Conservation (phyloP, 2,888 invertebrate genomes). For the Seladonia tumulorum region DNA sequence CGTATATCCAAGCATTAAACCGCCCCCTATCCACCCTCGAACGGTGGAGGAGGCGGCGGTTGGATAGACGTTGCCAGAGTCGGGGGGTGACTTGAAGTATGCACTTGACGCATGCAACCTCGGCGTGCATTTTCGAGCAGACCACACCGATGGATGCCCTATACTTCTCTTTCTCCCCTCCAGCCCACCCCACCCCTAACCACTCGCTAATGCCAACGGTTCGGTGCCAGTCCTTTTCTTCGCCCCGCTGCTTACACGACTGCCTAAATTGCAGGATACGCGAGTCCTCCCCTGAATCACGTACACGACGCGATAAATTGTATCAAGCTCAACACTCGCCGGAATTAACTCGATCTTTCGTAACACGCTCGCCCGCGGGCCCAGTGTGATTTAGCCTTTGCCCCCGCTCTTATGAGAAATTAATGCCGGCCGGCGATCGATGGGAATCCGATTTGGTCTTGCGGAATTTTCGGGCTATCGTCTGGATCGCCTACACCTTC, state of each 20-base stretch:
- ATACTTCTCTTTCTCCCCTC: conserved; percentile 25
- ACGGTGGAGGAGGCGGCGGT: conserved; percentile 38
- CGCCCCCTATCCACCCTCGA: conserved; percentile 51
- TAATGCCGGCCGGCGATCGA: background rate
- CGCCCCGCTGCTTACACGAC: conserved; percentile 35
- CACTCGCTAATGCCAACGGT: conserved; percentile 52
- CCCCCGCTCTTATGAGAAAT: background rate
- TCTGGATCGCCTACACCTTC: too few species aligned
- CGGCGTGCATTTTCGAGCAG: conserved; percentile 51
- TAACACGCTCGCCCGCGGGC: background rate
- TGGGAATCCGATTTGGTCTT: too few species aligned
- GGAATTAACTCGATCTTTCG: conserved; percentile 61
- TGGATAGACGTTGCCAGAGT: conserved; percentile 62
- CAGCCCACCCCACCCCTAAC: conserved; percentile 14
- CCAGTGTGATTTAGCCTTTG: background rate
- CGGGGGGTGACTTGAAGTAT: conserved; percentile 78
- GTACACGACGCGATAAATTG: conserved; percentile 58
- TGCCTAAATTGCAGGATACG: conserved; percentile 5
- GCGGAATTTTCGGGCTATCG: too few species aligned
- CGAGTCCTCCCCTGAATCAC: conserved; percentile 25
- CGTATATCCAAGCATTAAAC: conserved; percentile 63
- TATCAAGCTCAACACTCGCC: conserved; percentile 47
- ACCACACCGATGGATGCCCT: conserved; percentile 30
- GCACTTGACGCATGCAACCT: conserved; percentile 80
- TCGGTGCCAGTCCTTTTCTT: conserved; percentile 53